Evolutionary conservation across 2,797 vertebrate species (phyloP).

Genomic region (Scarus forsteni): DNA sequence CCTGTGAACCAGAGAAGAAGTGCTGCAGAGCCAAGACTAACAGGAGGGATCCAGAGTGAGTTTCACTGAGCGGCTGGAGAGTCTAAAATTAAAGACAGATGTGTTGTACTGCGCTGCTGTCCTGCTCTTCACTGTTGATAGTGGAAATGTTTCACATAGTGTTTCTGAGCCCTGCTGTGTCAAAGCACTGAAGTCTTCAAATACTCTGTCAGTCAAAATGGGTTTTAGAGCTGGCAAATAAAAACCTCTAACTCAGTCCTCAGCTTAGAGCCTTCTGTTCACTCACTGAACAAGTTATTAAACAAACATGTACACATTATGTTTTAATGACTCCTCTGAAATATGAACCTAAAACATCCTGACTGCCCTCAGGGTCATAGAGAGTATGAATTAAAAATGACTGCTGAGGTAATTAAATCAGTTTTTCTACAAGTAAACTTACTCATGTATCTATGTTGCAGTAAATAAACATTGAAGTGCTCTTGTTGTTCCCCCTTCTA

Average conservation of each 20-base stretch:
- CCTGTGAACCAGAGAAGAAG: slow-evolving; percentile 44
- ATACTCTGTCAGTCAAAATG: background rate
- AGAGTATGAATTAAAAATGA: background rate
- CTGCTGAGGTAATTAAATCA: background rate
- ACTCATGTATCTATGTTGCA: background rate
- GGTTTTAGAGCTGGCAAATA: background rate
- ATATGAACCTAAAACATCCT: background rate
- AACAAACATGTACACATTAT: background rate
- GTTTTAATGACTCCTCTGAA: background rate
- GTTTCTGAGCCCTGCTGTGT: slow-evolving; percentile 33
- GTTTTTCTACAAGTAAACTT: background rate
- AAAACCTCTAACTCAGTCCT: background rate
- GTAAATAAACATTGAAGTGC: background rate
- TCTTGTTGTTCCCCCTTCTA: background rate
- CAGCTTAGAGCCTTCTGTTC: background rate
- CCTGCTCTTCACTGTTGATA: slow-evolving; percentile 40
- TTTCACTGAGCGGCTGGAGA: slow-evolving; percentile 52
- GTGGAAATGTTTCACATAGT: slow-evolving; percentile 57
- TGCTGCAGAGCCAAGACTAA: slow-evolving; percentile 61
- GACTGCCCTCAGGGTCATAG: background rate
- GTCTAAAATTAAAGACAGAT: slow-evolving; percentile 81
- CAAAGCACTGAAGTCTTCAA: slow-evolving; percentile 4
- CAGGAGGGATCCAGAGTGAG: slow-evolving; percentile 61
- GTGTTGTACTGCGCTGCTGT: slow-evolving; percentile 60
- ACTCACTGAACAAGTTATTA: background rate